Evolutionary conservation across 92 coral and sea anemone genomes (phyloP), one percentile per base, ranked within the genome.

Genomic region (Epizoanthus illoricatus): DNA sequence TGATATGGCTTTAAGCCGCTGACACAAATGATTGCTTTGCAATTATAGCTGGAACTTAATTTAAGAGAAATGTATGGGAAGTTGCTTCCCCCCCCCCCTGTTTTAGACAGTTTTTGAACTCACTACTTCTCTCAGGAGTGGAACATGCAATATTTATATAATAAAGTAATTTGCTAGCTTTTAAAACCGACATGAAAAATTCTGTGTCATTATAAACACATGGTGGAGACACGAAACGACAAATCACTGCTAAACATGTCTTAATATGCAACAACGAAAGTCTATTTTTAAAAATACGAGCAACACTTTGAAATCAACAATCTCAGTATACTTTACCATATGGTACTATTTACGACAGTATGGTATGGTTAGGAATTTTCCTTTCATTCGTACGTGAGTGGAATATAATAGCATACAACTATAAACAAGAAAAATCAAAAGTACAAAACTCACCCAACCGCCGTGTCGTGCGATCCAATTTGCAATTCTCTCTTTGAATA

Each of bases 401-500:
- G 21, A 68, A 68, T 16, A 68, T 2, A 28, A 28, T 28, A 28
- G 36, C 70, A 65, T 20, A 65, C 40, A 20, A 24, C 13, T 13
- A 20, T 10, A 56, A 47, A 47, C 28, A 4, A 2, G 20, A 11
- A 47, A 49, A 47, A 11, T 6, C 54, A 5, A 55, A 45, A 41
- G 12, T 12, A 42, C 11, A 36, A 15, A 54, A 76, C 98, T 85
- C 68, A 97, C 99, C 99, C 99, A 97, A 21, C 99, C 99, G 3
- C 99, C 99, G 24, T 93, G 92, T 83, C 91, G 76, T 4, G 92
- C 93, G 20, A 97, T 97, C 99, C 99, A 97, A 1, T 89, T 89
- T 1, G 98, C 98, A n/a, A 97, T 97, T 64, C 99, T 91, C 69
- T 97, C 99, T 16, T 89, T 87, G 68, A 93, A 86, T 40, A 97